Evolutionary conservation across 2,113 vertebrate species (phyloP), one percentile per base, ranked within the genome.

Genomic region (Drymodes brunneopygia): DNA sequence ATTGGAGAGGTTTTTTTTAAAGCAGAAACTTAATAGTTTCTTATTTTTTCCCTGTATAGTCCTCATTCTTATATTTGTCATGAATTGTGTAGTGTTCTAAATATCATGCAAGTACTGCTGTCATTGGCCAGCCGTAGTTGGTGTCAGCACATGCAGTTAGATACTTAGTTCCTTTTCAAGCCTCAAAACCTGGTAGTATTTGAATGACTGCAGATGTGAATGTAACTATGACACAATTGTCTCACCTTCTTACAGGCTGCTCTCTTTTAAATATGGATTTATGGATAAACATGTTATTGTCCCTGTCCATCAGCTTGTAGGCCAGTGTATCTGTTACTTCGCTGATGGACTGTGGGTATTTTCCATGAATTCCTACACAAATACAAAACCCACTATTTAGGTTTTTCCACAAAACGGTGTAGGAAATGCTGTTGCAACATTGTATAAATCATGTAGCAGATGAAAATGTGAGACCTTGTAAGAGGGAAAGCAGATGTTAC

Each of bases 311-410:
- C 21, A 65, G 7, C 56, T 81, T 66, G 60, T 79, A 79, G 79
- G 48, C 1, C 0, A 42, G 14, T 0, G 0, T 79, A 35, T 87
- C 81, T 84, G 19, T 73, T 84, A 38, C 51, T 84, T 57, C 70
- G 40, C 48, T 85, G 47, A 19, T 53, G 65, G 56, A 38, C 79
- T 67, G 16, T 62, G 61, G 14, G 5, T 85, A 33, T 88, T 47
- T 87, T 78, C 40, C 24, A 2, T 33, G 11, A 47, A 23, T 90
- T 88, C 12, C 48, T 44, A 15, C 44, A 60, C 28, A 70, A 90
- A 47, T 62, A 25, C 0, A 1, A 51, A 51, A 35, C 29, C 21
- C 31, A 8, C 15, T 13, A 2, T 54, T 78, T 40, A 48, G n/a
- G 77, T 90, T 93, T 35, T 51, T 9, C 42, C 16, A 8, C 38